Percentiles rank a stretch among this genome's conserved stretches.
Conservation (phyloP, 2,797 vertebrate genomes). For the Ammospiza maritima region DNA sequence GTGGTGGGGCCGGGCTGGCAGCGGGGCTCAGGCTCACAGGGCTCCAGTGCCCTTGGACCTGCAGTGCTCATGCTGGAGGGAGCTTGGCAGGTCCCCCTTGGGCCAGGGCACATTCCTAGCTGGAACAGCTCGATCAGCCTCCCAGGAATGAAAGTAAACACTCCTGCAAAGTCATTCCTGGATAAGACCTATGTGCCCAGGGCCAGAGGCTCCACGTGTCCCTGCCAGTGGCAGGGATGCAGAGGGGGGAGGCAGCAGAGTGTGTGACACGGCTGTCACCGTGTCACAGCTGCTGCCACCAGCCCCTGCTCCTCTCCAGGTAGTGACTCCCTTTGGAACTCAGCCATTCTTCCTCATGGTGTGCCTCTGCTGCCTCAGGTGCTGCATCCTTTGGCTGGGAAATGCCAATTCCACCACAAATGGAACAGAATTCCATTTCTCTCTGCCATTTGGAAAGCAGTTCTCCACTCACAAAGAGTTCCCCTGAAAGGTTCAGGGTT, state of each 20-base stretch:
- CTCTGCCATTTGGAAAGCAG: rapidly evolving
- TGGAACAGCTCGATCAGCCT: conserved; percentile 48
- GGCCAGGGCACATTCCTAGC: background rate
- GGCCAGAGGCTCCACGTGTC: background rate
- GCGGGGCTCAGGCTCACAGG: rapidly evolving
- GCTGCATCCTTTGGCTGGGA: background rate
- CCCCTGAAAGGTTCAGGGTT: rapidly evolving
- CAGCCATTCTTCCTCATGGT: rapidly evolving
- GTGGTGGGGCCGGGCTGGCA: rapidly evolving
- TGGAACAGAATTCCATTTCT: rapidly evolving
- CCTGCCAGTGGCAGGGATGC: background rate
- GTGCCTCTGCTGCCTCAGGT: background rate
- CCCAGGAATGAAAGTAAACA: conserved; percentile 45
- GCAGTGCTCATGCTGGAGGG: background rate
- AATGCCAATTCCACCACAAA: background rate
- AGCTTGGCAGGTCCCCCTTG: background rate
- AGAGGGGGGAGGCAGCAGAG: background rate
- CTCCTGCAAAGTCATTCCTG: conserved; percentile 17
- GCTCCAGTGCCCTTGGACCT: background rate
- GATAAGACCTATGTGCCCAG: background rate
- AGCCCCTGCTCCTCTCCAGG: background rate
- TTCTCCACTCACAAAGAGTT: background rate
- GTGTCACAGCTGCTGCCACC: background rate
- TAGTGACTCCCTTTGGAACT: background rate
- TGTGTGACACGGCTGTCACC: background rate